Base-by-base conservation (phyloP, 2,797 vertebrate species). In the Antennarius maculatus region DNA sequence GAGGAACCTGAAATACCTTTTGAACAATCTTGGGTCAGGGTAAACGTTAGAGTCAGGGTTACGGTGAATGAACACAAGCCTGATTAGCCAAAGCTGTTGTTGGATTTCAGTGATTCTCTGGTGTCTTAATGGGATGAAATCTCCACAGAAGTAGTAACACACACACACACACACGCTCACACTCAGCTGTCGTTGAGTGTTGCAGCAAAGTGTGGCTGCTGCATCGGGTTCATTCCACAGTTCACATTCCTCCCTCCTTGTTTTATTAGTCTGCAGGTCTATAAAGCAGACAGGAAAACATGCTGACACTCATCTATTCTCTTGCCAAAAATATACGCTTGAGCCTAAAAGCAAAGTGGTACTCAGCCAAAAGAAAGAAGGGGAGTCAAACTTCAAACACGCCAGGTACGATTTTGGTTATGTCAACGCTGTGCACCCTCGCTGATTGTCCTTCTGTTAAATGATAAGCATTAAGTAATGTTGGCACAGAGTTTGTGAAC, bases 391-490 rank as follows among this genome's bases (percentile, higher is more conserved):
- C 62, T 66, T 72, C 75, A 72, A 71, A 81, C 63, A 77, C 14
- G 29, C 12, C 7, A 3, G 28, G 56, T 16, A 50, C 42, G 67
- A 66, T 72, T 5, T 46, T 69, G 63, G 63, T 76, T 79, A 63
- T 74, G 52, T 67, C 63, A 54, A 76, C 1, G 6, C 61, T 74
- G 72, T 61, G 70, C 70, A 18, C 47, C 60, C 75, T 68, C 51
- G 2, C 77, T 67, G 71, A 69, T 76, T 73, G 66, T 71, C 76
- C 71, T 76, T 67, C 79, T 77, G 76, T 58, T 81, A 70, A 72
- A 73, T 66, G 12, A 42, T 1, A 73, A 51, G 56, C 66, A 53
- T 60, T 56, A 84, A 75, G 58, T 39, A 9, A 23, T 37, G 68
- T 54, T 76, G 68, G 76, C 73, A 43, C 39, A 13, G 63, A 54